These are phyloP conservation scores for Brenthis hecate DNA, from an alignment of 2,888 invertebrate genomes.

Conservation along the genomic window DNA sequence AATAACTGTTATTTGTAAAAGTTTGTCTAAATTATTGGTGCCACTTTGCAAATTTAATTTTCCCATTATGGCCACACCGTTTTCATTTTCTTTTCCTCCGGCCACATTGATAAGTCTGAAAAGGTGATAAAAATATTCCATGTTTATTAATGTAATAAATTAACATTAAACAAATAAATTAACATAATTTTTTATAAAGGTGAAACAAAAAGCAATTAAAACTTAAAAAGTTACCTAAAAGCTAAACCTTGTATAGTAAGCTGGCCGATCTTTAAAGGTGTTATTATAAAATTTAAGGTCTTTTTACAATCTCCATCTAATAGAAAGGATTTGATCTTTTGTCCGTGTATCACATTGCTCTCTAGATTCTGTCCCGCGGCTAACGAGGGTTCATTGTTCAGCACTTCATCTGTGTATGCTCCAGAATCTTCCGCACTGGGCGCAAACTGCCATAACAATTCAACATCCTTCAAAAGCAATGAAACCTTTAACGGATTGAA, in stretches of 20 bases:
- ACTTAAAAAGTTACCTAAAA: slow-evolving; percentile 78
- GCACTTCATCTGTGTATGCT: slow-evolving; percentile 43
- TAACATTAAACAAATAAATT: too few relatives aligned
- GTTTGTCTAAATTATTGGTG: slow-evolving; percentile 84
- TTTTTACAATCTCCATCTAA: slow-evolving; percentile 84
- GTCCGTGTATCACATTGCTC: slow-evolving; percentile 78
- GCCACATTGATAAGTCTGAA: slow-evolving; percentile 65
- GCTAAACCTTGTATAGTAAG: slow-evolving; percentile 88
- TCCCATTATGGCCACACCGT: slow-evolving; percentile 79
- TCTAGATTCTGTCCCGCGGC: slow-evolving; percentile 58
- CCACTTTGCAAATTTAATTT: slow-evolving; percentile 80
- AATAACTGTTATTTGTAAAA: slow-evolving; percentile 88
- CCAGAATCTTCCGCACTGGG: slow-evolving; percentile 52
- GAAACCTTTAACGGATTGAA: slow-evolving; percentile 89
- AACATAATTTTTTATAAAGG: background rate
- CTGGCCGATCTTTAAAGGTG: slow-evolving; percentile 88
- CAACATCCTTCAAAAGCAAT: slow-evolving; percentile 86
- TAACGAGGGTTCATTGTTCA: slow-evolving; percentile 64
- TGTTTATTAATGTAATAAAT: background rate
- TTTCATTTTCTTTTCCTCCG: slow-evolving; percentile 61
- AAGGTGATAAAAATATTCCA: background rate
- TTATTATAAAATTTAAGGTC: slow-evolving; percentile 86
- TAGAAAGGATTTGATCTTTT: slow-evolving; percentile 79
- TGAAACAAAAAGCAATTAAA: background rate
- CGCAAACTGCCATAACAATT: slow-evolving; percentile 87